phyloP scores from a whole-genome alignment of 2,888 invertebrate genomes.

The Eristalis intricaria region DNA sequence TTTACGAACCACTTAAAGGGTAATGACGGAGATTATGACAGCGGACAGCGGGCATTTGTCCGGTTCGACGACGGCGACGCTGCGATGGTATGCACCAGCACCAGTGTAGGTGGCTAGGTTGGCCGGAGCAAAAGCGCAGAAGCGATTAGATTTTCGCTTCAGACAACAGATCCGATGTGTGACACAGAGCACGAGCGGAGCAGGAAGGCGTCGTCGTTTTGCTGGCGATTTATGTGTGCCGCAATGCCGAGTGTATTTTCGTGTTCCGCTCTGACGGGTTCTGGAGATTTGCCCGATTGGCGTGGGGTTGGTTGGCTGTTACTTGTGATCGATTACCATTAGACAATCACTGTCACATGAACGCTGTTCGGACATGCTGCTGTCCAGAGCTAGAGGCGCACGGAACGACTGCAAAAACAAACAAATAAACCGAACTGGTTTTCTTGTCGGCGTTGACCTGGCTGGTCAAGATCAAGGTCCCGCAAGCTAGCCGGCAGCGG shows the following conservation, averaged over 20 bases:
- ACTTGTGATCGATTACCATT: conserved; percentile 1
- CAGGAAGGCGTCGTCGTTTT: background rate
- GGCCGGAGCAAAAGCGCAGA: conserved; percentile 3
- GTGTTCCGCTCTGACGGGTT: conserved; percentile 2
- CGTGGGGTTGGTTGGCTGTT: conserved; percentile 25
- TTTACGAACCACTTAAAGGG: conserved; percentile 29
- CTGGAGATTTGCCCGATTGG: conserved; percentile 24
- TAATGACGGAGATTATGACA: conserved; percentile 27
- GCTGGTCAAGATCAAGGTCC: conserved; percentile 30
- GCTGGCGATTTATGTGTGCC: background rate
- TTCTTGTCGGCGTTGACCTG: background rate
- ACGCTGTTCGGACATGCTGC: background rate
- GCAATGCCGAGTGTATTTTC: background rate
- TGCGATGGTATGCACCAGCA: too few relatives aligned
- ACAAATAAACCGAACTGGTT: conserved; percentile 20
- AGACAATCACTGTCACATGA: conserved; percentile 3
- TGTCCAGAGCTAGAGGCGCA: background rate
- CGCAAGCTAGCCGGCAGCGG: background rate
- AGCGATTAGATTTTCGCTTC: conserved; percentile 12
- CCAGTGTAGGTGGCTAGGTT: conserved; percentile 8
- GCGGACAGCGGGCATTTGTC: background rate
- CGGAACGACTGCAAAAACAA: background rate
- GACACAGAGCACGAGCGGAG: background rate
- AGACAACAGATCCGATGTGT: background rate
- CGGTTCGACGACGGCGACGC: background rate